These are phyloP conservation scores for Drosophila mettleri DNA, from an alignment of 2,888 invertebrate genomes.

Conservation along the genomic window DNA sequence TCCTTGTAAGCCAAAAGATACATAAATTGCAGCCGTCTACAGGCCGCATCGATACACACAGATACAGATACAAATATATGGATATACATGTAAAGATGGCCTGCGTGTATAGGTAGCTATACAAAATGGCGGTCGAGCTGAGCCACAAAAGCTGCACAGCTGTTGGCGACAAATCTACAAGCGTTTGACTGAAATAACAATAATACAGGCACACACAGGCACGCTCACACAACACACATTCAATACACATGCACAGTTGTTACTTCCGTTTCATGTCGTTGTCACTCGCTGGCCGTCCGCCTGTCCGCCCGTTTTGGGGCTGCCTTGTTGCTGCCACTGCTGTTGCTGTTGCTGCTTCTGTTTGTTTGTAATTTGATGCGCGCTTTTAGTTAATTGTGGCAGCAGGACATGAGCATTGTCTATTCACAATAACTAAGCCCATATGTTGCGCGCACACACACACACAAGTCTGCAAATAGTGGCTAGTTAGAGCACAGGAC, in stretches of 20 bases:
- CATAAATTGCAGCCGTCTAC: slow-evolving; percentile 73
- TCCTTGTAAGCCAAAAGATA: slow-evolving; percentile 77
- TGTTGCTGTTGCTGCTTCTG: slow-evolving; percentile 30
- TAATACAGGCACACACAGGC: slow-evolving; percentile 49
- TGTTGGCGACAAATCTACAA: slow-evolving; percentile 77
- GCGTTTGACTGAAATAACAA: slow-evolving; percentile 74
- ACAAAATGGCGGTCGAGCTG: slow-evolving; percentile 51
- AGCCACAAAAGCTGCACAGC: slow-evolving; percentile 58
- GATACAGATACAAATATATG: not conserved
- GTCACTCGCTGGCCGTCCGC: slow-evolving; percentile 53
- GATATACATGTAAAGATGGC: not conserved
- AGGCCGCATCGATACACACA: slow-evolving; percentile 11
- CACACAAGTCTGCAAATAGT: slow-evolving; percentile 31
- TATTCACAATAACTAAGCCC: slow-evolving; percentile 70
- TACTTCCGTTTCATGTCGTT: slow-evolving; percentile 75
- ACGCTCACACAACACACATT: slow-evolving; percentile 18
- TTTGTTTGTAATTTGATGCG: slow-evolving; percentile 79
- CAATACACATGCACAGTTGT: slow-evolving; percentile 55
- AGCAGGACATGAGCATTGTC: slow-evolving; percentile 74
- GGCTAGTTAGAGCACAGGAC: slow-evolving; percentile 43
- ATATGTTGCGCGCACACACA: slow-evolving; percentile 43
- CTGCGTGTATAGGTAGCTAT: slow-evolving; percentile 8
- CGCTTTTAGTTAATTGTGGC: slow-evolving; percentile 80
- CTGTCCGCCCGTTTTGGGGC: slow-evolving; percentile 25
- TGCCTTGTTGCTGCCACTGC: slow-evolving; percentile 32